Base-by-base conservation (phyloP, 2,797 vertebrate species). In the Protosalanx chinensis region DNA sequence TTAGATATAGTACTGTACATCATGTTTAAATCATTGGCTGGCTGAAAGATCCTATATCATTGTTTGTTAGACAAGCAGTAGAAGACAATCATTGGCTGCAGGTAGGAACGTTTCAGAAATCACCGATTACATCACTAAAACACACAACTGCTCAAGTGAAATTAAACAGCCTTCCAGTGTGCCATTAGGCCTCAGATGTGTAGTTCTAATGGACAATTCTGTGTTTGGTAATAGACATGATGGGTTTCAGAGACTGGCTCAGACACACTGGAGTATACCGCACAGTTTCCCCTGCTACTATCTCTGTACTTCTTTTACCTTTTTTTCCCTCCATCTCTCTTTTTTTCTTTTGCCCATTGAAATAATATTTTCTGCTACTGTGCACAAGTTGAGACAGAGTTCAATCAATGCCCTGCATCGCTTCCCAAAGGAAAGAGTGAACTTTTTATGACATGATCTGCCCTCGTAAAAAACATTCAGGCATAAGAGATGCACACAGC, bases 361-460 rank as follows among this genome's bases (percentile, higher is more conserved):
- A 83, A 74, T 72, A 72, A 81, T 85, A 84, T 82, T 82, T 88
- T 88, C 88, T 88, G 88, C 88, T 68, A 81, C 83, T 64, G 70
- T 85, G 88, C 83, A 77, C 88, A 87, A 82, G 84, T 88, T 87
- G 88, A 80, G 73, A 8, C 72, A 85, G 85, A 91, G 88, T 90
- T 91, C 86, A 91, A 89, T 91, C 89, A 87, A 91, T 90, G 86
- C 57, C 73, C 72, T 10, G 73, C 87, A 88, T 87, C 78, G 87
- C 81, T n/a, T 53, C 18, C 13, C 82, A 84, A 84, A 85, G 67
- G 77, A 83, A 85, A 81, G 79, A 70, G 64, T 71, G 72, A 76
- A 82, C 71, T 3, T 69, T 49, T 81, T 82, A 83, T 86, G 80
- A 80, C 77, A 67, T 76, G 41, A 73, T 73, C 87, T 90, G 89